Conservation (phyloP, 2,113 vertebrate genomes). For the Mormyrus iriodes region DNA sequence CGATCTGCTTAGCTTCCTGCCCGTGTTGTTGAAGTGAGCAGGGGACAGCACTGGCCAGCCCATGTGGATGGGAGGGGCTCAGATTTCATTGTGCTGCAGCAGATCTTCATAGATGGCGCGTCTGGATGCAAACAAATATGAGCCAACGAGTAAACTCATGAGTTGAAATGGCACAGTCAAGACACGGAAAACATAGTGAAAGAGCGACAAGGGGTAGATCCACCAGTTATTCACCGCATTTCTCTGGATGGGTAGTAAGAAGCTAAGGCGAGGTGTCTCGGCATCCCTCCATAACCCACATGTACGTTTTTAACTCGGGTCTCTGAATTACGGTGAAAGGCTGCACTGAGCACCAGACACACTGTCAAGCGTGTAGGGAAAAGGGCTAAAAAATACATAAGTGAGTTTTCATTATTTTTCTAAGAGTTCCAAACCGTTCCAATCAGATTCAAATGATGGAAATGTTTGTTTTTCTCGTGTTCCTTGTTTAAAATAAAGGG, state of each 20-base stretch:
- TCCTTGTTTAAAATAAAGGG: neutral
- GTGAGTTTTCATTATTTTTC: neutral
- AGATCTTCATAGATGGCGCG: neutral
- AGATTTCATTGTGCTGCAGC: neutral
- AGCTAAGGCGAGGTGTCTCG: no score
- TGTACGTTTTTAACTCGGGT: neutral
- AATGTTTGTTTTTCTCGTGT: neutral
- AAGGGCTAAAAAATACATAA: neutral
- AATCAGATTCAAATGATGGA: neutral
- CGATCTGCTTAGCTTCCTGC: neutral
- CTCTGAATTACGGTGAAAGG: neutral
- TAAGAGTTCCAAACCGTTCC: neutral
- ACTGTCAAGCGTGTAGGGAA: neutral
- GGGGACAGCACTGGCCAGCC: neutral
- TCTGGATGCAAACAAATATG: neutral
- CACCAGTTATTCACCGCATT: neutral
- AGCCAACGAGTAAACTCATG: neutral
- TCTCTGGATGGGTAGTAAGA: neutral
- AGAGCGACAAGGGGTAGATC: neutral
- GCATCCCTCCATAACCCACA: neutral
- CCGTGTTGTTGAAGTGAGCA: neutral
- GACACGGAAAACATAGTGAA: neutral
- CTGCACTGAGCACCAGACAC: neutral
- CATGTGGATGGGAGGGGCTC: neutral
- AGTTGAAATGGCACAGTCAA: neutral